Conservation (phyloP, 1,140 invertebrate species). For the Diuraphis noxia region DNA sequence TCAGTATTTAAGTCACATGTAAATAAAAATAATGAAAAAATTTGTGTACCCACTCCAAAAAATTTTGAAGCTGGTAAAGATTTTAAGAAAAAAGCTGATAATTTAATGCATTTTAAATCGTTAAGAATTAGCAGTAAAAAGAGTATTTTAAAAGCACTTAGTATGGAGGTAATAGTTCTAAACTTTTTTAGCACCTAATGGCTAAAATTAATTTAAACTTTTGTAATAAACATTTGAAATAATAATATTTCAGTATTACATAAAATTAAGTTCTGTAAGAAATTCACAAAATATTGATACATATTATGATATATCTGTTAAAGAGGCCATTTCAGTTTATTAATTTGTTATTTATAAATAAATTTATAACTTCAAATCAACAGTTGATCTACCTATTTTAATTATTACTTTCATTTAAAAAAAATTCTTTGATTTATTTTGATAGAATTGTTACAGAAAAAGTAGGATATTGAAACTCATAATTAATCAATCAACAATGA, state of each 20-base stretch:
- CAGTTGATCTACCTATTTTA: background rate
- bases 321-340: too few relatives aligned
- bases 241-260: background rate
- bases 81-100: background rate
- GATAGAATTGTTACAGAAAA: background rate
- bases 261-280: background rate
- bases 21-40: background rate
- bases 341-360: background rate
- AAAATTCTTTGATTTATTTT: background rate
- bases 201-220: background rate
- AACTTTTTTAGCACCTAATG: background rate
- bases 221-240: background rate
- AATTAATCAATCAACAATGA: background rate
- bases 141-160: slow-evolving; percentile 45
- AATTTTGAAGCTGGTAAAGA: slow-evolving; percentile 37
- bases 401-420: background rate
- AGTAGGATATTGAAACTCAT: background rate
- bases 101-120: slow-evolving; percentile 16
- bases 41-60: background rate
- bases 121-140: slow-evolving; percentile 9
- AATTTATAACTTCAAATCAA: background rate
- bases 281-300: background rate
- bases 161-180: slow-evolving; percentile 32
- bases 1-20: background rate
- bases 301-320: background rate